Conservation (phyloP, 1,140 invertebrate genomes). For the Drosophila orosa region DNA sequence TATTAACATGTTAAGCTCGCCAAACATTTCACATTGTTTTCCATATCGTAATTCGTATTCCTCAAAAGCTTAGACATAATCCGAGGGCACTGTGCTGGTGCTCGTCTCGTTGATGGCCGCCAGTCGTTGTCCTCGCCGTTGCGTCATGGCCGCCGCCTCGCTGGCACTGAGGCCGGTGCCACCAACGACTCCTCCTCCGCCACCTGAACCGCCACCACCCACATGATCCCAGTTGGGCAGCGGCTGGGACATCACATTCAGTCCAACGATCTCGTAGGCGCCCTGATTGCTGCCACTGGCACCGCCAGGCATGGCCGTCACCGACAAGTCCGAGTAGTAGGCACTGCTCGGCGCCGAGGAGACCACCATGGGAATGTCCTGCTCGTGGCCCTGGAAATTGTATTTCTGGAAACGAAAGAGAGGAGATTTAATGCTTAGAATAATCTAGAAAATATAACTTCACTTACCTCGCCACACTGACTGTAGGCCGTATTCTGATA, state of each 20-base stretch:
- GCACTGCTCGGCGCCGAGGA: conserved; percentile 89
- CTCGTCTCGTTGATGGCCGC: conserved; percentile 88
- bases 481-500: conserved; percentile 90
- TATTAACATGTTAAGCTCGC: conserved; percentile 75
- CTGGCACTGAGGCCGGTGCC: conserved; percentile 43
- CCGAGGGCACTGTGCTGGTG: conserved; percentile 87
- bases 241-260: conserved; percentile 83
- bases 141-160: conserved; percentile 67
- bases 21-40: conserved; percentile 55
- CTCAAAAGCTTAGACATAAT: conserved; percentile 86
- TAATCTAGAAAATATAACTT: background rate
- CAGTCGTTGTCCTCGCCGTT: conserved; percentile 85
- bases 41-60: conserved; percentile 1
- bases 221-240: conserved; percentile 82
- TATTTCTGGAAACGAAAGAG: conserved; percentile 62
- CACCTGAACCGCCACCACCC: conserved; percentile 42
- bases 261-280: conserved; percentile 86
- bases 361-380: conserved; percentile 86
- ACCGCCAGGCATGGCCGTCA: conserved; percentile 84
- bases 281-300: conserved; percentile 84
- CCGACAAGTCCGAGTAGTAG: conserved; percentile 89
- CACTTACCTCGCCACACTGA: conserved; percentile 85
- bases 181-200: conserved; percentile 27
- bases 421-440: background rate
- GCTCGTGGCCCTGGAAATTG: conserved; percentile 85